Conservation (phyloP, 1,140 invertebrate species). For the Capitella teleta region DNA sequence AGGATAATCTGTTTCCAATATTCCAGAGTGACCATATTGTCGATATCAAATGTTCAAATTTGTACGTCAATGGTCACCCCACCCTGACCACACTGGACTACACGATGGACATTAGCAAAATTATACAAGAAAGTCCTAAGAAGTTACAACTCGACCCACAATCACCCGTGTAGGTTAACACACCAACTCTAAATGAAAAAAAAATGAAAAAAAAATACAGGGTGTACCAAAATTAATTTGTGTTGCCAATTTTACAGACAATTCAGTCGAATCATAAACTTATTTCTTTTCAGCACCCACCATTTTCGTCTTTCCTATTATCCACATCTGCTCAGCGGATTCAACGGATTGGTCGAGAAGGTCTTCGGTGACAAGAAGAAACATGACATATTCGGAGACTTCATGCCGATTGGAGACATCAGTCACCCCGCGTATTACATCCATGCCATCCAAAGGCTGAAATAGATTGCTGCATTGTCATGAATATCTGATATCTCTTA, state of each 20-base stretch:
- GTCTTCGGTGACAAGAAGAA: conserved; percentile 55
- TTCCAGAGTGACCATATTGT: conserved; percentile 66
- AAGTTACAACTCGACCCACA: no score
- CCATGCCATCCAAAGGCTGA: conserved; percentile 68
- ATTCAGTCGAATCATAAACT: background rate
- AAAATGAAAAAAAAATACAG: background rate
- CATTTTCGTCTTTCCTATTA: conserved; percentile 77
- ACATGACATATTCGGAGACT: conserved; percentile 67
- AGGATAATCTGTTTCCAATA: background rate
- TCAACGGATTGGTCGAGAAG: conserved; percentile 57
- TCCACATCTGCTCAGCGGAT: conserved; percentile 61
- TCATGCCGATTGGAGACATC: conserved; percentile 53
- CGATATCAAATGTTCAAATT: conserved; percentile 68
- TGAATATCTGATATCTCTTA: no score
- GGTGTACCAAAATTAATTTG: background rate
- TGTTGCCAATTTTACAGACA: background rate
- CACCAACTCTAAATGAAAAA: background rate
- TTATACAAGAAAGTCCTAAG: background rate
- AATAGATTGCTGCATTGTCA: no score
- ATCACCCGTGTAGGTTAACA: no score
- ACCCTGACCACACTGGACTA: conserved; percentile 68
- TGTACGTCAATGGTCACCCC: conserved; percentile 61
- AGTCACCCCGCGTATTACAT: conserved; percentile 64
- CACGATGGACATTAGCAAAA: conserved; percentile 48
- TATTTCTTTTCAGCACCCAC: conserved; percentile 43